Base-by-base conservation (phyloP, 1,140 invertebrate species). In the Teleogryllus occipitalis region DNA sequence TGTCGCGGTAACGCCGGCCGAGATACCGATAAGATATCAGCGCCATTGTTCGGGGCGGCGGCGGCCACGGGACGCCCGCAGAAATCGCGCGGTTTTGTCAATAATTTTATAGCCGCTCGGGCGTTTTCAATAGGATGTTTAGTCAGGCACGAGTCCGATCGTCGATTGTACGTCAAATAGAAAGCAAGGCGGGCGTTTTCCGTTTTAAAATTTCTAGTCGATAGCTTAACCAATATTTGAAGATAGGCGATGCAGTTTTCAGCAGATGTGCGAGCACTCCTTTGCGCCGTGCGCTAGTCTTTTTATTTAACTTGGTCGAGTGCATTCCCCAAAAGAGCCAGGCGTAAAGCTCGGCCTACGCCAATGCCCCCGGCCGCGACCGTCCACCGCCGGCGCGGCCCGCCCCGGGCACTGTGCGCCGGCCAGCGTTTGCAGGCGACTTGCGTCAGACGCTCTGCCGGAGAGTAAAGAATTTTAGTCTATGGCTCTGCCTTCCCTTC, bases 151-250 rank as follows among this genome's bases (percentile, higher is more conserved):
- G 54, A 65, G 54, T 65, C 54, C 10, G 54, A 65, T 65, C 18
- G 54, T 65, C 54, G 54, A 65, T 65, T 65, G 54, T 10, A 65
- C 54, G 54, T 65, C 54, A 65, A 65, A 65, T 65, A 65, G 54
- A 65, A 65, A 65, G 54, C 54, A 65, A 65, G 18, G 54, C 54
- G 54, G 54, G 54, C 54, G 54, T 65, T 65, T 65, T 65, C 54
- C 54, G 54, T 65, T 65, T 65, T 18, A 18, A 65, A 65, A 65
- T 65, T 65, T 65, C 54, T 65, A 65, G 54, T 65, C 54, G 54
- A 65, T 65, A 65, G 54, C 54, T 65, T 18, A 65, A 65, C 54
- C 54, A 65, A 65, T 65, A 65, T 65, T 65, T 65, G 54, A 65
- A 65, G 54, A 65, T 65, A 65, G 54, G 18, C 54, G 54, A 65